Conservation (phyloP, 1,140 invertebrate species). For the Drosophila bipectinata region DNA sequence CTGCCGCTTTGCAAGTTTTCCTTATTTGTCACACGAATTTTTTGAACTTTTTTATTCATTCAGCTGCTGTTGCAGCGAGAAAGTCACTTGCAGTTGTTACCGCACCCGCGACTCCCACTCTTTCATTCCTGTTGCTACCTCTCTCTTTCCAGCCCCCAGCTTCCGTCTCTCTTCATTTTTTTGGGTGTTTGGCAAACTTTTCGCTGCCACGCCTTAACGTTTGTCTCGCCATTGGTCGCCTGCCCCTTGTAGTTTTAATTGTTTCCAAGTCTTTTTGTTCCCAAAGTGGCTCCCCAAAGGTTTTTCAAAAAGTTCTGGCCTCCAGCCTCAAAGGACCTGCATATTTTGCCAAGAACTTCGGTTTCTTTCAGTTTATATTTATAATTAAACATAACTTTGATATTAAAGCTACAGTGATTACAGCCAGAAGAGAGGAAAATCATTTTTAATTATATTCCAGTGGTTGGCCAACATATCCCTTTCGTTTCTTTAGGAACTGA, state of each 20-base stretch:
- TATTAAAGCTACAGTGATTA: not conserved
- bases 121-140: not conserved
- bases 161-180: not conserved
- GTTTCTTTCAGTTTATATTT: constrained; percentile 1
- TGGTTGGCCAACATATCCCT: not conserved
- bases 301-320: not conserved
- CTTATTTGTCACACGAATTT: constrained; percentile 75
- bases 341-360: constrained; percentile 2
- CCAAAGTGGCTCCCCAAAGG: constrained; percentile 29
- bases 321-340: constrained; percentile 2
- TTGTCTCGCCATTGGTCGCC: constrained; percentile 52
- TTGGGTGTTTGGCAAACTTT: constrained; percentile 64
- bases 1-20: constrained; percentile 64
- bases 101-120: constrained; percentile 19
- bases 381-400: not conserved
- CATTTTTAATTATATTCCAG: not conserved
- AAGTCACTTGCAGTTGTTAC: constrained; percentile 71
- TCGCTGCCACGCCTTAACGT: constrained; percentile 47
- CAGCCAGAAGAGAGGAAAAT: not conserved
- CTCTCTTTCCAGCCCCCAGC: not conserved
- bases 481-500: not conserved
- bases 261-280: constrained; percentile 56
- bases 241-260: constrained; percentile 61
- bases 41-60: constrained; percentile 36
- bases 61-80: constrained; percentile 29